These are phyloP conservation scores for Acromyrmex echinatior DNA, from an alignment of 1,140 invertebrate genomes.

Conservation along the genomic window DNA sequence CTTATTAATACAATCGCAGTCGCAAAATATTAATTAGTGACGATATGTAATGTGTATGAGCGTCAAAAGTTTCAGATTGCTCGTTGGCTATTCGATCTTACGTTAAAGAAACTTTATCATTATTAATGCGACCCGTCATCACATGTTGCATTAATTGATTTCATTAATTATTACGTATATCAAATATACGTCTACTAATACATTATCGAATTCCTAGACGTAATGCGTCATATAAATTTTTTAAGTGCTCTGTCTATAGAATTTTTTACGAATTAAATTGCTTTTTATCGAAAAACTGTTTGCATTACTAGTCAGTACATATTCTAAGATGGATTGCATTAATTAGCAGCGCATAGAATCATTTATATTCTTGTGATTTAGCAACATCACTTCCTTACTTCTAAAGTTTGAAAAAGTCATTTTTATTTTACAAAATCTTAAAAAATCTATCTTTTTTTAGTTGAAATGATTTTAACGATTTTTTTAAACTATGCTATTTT, in stretches of 20 bases:
- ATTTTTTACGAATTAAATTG: not conserved
- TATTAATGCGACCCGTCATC: constrained; percentile 12
- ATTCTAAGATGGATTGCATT: not conserved
- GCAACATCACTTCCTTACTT: not conserved
- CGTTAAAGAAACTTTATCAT: constrained; percentile 18
- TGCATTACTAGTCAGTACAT: not conserved
- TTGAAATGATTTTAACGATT: too few relatives aligned
- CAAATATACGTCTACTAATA: not conserved
- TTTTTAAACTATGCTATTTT: too few relatives aligned
- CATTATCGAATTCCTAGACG: not conserved
- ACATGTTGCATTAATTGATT: not conserved
- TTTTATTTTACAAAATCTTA: too few relatives aligned
- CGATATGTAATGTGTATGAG: not conserved
- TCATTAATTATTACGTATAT: constrained; percentile 9
- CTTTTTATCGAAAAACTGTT: not conserved
- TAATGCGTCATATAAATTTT: not conserved
- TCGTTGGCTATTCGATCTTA: not conserved
- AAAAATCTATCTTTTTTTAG: too few relatives aligned
- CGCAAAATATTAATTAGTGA: not conserved
- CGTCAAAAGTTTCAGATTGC: not conserved
- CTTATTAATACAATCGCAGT: not conserved
- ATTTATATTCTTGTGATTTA: not conserved
- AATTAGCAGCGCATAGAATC: not conserved
- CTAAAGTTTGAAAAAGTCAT: too few relatives aligned
- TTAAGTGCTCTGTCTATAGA: not conserved